Evolutionary conservation across 2,888 invertebrate genomes (phyloP).

Genomic region (Dolomedes plantarius): DNA sequence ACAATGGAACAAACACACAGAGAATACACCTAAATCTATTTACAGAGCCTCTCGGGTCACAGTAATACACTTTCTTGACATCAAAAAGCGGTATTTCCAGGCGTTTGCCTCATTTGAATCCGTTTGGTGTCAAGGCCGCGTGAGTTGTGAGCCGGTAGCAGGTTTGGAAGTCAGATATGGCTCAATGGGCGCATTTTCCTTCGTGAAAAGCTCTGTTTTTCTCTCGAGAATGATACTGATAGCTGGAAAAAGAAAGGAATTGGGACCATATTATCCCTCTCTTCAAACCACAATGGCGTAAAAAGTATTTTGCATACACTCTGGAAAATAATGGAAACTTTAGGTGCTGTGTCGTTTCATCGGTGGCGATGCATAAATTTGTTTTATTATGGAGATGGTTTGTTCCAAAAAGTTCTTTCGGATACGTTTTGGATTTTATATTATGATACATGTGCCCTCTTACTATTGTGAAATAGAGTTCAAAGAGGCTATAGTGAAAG

Average conservation of each 20-base stretch:
- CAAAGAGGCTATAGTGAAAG: too few species aligned
- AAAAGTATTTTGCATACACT: not conserved
- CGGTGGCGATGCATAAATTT: not conserved
- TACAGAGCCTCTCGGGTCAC: not conserved
- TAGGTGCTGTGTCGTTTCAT: not conserved
- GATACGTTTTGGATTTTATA: too few species aligned
- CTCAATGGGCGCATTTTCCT: not conserved
- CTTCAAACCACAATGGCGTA: not conserved
- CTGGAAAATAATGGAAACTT: not conserved
- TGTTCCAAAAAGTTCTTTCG: not conserved
- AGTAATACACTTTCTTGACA: not conserved
- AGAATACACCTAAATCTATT: not conserved
- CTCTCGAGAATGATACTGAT: too few species aligned
- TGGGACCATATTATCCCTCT: too few species aligned
- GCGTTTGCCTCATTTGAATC: not conserved
- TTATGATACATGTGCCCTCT: too few species aligned
- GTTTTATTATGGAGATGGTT: not conserved
- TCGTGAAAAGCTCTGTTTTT: not conserved
- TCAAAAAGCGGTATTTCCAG: not conserved
- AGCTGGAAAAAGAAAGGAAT: too few species aligned
- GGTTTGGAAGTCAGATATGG: not conserved
- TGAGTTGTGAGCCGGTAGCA: not conserved
- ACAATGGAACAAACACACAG: not conserved
- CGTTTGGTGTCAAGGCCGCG: not conserved
- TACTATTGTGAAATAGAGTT: too few species aligned